Conservation (phyloP, 2,888 invertebrate genomes). For the Clunio marinus region DNA sequence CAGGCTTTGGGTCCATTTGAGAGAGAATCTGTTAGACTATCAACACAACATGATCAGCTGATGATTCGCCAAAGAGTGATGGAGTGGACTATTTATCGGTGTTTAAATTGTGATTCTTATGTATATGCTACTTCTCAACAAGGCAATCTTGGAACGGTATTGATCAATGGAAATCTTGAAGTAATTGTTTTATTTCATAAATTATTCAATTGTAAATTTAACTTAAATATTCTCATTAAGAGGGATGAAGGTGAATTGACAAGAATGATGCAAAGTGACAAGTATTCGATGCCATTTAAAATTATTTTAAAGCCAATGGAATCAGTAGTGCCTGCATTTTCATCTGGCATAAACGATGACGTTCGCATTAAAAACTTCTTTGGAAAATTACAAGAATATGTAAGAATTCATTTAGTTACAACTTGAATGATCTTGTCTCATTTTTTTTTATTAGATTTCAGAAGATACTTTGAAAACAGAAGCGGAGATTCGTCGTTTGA, state of each 20-base stretch:
- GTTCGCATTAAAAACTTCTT: constrained; percentile 11
- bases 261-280: constrained; percentile 16
- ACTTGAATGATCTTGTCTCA: too few relatives aligned
- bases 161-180: constrained; percentile 11
- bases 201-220: neutral
- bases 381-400: constrained; percentile 12
- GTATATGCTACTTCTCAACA: constrained; percentile 15
- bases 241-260: neutral
- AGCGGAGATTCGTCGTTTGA: constrained; percentile 9
- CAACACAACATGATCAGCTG: constrained; percentile 23
- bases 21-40: too few relatives aligned
- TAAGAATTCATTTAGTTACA: too few relatives aligned
- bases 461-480: neutral
- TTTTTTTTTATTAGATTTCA: too few relatives aligned
- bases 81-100: constrained; percentile 27
- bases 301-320: constrained; percentile 31
- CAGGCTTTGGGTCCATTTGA: too few relatives aligned
- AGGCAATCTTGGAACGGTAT: neutral
- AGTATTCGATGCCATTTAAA: constrained; percentile 33
- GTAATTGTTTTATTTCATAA: too few relatives aligned
- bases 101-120: constrained; percentile 30
- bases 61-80: neutral
- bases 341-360: constrained; percentile 24
- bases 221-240: neutral
- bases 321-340: neutral